Conservation (phyloP, 2,113 vertebrate genomes). For the Tachycineta bicolor region DNA sequence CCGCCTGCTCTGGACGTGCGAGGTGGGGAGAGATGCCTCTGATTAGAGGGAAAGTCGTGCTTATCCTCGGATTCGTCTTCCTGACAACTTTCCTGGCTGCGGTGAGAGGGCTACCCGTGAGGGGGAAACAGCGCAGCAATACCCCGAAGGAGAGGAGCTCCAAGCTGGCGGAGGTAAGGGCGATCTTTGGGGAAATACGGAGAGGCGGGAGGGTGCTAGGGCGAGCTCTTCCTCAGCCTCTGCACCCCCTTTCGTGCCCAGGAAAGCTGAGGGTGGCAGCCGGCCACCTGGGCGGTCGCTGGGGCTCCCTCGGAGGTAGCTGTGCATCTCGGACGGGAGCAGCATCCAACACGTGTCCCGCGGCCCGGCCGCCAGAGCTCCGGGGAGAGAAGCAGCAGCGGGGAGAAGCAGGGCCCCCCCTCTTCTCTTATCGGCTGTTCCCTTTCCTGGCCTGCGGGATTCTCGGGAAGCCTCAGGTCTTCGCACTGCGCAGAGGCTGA, state of each 20-base stretch:
- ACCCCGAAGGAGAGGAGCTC: conserved; percentile 63
- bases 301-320: not conserved
- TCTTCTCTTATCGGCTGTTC: too few relatives aligned
- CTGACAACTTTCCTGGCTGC: conserved; percentile 67
- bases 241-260: not conserved
- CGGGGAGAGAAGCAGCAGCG: not conserved
- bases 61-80: conserved; percentile 69
- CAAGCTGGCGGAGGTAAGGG: conserved; percentile 73
- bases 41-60: conserved; percentile 57
- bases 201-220: not conserved
- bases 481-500: not conserved
- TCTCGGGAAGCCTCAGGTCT: not conserved
- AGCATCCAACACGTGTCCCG: not conserved
- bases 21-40: conserved; percentile 70
- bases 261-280: not conserved
- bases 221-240: not conserved
- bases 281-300: not conserved
- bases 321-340: not conserved
- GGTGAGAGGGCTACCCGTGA: conserved; percentile 76
- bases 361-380: not conserved
- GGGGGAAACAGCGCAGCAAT: conserved; percentile 56
- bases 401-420: not conserved
- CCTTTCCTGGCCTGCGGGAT: not conserved
- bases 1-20: not conserved
- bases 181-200: not conserved